Conservation (phyloP, 2,113 vertebrate genomes). For the Thalassarche chlororhynchos region DNA sequence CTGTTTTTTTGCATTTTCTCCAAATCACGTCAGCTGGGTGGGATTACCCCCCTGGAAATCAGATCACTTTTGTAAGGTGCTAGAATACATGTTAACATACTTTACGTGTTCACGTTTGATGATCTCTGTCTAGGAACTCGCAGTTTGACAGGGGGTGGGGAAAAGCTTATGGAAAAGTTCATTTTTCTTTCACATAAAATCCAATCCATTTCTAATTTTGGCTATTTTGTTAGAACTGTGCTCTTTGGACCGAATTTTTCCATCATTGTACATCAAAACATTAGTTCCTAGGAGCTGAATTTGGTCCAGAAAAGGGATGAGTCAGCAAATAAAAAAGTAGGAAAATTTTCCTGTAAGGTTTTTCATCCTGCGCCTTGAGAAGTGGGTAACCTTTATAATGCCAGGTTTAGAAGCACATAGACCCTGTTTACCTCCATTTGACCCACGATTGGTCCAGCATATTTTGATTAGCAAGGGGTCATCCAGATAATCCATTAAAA, state of each 20-base stretch:
- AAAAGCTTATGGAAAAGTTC: background rate
- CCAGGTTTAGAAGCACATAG: background rate
- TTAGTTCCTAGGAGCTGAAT: background rate
- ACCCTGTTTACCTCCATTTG: background rate
- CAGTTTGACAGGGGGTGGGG: background rate
- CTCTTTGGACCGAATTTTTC: background rate
- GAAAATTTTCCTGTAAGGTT: background rate
- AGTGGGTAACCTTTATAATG: background rate
- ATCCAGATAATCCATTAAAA: background rate
- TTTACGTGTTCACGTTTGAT: fast-evolving
- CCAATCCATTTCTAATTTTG: background rate
- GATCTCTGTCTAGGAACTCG: background rate
- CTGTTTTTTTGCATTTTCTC: background rate
- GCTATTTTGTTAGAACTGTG: background rate
- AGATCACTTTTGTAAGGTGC: background rate
- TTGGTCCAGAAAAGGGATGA: background rate
- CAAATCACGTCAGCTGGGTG: background rate
- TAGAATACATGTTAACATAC: background rate
- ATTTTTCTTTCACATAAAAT: background rate
- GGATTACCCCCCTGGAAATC: background rate
- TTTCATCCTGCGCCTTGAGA: background rate
- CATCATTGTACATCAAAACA: background rate
- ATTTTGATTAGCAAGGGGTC: background rate
- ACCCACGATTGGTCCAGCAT: background rate
- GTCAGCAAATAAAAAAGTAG: background rate